phyloP scores from a whole-genome alignment of 2,113 vertebrate genomes.

The Lagenorhynchus albirostris region DNA sequence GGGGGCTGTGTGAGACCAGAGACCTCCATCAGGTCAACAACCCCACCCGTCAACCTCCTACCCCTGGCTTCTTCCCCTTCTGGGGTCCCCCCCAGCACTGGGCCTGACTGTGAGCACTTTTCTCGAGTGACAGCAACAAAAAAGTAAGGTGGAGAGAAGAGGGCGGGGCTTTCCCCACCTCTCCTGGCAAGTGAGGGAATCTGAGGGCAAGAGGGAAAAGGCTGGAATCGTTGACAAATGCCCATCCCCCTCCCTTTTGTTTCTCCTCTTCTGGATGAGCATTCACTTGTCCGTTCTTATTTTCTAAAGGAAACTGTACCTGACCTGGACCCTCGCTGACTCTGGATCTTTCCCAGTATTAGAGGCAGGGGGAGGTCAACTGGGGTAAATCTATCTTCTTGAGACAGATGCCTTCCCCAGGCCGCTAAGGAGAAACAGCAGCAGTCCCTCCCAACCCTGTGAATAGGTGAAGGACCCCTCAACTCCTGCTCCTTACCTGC shows the following conservation, averaged over 20 bases:
- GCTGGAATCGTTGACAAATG: neutral
- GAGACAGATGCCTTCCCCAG: neutral
- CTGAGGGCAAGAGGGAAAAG: neutral
- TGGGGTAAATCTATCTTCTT: neutral
- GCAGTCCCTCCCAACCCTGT: neutral
- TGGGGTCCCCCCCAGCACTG: neutral
- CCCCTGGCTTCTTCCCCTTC: neutral
- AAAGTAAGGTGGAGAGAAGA: neutral
- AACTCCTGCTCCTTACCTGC: slow-evolving; percentile 51
- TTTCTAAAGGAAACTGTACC: neutral
- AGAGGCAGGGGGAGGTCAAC: neutral
- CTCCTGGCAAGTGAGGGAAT: neutral
- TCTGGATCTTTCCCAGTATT: neutral
- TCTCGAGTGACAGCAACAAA: neutral
- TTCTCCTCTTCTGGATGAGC: neutral
- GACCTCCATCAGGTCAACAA: neutral
- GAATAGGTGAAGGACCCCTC: neutral
- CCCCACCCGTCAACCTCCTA: neutral
- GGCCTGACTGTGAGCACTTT: neutral
- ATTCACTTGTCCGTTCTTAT: neutral
- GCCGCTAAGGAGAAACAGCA: neutral
- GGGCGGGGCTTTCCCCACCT: neutral
- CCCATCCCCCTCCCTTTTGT: neutral
- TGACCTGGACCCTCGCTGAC: neutral
- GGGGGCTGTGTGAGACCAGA: neutral